These are phyloP conservation scores for Sclerurus mexicanus DNA, from an alignment of 2,113 vertebrate genomes.

Conservation along the genomic window DNA sequence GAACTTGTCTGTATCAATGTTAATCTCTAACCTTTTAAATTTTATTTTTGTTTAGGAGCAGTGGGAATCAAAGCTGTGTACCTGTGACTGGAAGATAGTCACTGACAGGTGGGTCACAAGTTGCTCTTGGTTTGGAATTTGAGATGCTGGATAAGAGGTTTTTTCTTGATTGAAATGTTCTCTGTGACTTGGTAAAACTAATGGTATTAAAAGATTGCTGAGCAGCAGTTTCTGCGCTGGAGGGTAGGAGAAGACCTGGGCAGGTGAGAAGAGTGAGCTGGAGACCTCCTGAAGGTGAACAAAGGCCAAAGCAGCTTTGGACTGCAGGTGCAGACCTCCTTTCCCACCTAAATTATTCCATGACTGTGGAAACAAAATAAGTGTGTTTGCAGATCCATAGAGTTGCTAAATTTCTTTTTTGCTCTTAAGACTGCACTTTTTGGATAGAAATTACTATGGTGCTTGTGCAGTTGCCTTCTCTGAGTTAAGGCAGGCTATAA, in stretches of 20 bases:
- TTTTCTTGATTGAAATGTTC: background rate
- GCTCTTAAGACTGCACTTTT: background rate
- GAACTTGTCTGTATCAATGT: background rate
- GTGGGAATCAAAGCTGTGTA: background rate
- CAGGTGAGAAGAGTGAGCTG: background rate
- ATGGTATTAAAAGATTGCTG: background rate
- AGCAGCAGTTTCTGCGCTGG: background rate
- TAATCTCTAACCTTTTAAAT: background rate
- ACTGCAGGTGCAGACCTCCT: background rate
- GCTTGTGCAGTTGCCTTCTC: background rate
- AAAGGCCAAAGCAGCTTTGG: background rate
- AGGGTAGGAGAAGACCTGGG: background rate
- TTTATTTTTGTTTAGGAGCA: background rate
- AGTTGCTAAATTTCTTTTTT: background rate
- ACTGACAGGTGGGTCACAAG: conserved; percentile 44
- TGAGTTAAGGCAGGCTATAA: background rate
- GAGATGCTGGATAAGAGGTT: background rate
- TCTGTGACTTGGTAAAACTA: background rate
- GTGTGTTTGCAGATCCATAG: background rate
- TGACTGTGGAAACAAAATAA: background rate
- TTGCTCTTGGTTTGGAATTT: background rate
- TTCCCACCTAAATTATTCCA: background rate
- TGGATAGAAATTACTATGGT: background rate
- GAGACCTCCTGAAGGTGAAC: background rate
- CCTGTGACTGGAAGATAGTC: background rate